Base-by-base conservation (phyloP, 2,113 vertebrate species). In the Upupa epops region DNA sequence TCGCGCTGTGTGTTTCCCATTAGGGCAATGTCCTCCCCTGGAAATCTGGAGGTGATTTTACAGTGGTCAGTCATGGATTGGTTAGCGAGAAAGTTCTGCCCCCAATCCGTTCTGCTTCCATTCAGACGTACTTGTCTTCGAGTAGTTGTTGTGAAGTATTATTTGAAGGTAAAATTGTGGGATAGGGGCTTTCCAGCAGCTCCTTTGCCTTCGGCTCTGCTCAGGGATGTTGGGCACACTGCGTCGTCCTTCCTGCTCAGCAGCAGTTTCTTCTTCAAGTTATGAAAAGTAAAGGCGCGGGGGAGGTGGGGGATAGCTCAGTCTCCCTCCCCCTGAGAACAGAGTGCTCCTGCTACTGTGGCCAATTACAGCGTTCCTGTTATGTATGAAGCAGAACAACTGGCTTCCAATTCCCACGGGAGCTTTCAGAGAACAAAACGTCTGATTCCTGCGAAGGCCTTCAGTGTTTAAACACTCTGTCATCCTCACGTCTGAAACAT, bases 31-130 rank as follows among this genome's bases (percentile, higher is more conserved):
- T 94, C 88, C 70, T 96, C 76, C 71, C 76, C 65, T 90, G 80
- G 65, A 91, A 96, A 95, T 94, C 93, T 94, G 93, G 94, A 96
- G 93, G 83, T 90, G 93, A 94, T 95, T 96, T 93, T 77, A 72
- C 48, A 94, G 90, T 14, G 54, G 92, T 90, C 92, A 88, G 79
- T 91, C 88, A 88, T 88, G 88, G 70, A 22, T 22, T 95, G 65
- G 83, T 95, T 96, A 96, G 87, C 58, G 64, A 86, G 75, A 91
- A 88, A 45, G 90, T 90, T 88, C 88, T 75, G 52, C 68, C 80
- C 78, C 71, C 7, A 58, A 89, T 89, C 94, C 66, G 25, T 89
- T 86, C 87, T 94, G 52, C 29, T 92, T 94, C 89, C 56, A 80
- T 74, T 92, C 93, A 92, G 82, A 84, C 89, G 31, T 26, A 64